phyloP scores from a whole-genome alignment of 2,113 vertebrate genomes.

The Gasterosteus aculeatus region DNA sequence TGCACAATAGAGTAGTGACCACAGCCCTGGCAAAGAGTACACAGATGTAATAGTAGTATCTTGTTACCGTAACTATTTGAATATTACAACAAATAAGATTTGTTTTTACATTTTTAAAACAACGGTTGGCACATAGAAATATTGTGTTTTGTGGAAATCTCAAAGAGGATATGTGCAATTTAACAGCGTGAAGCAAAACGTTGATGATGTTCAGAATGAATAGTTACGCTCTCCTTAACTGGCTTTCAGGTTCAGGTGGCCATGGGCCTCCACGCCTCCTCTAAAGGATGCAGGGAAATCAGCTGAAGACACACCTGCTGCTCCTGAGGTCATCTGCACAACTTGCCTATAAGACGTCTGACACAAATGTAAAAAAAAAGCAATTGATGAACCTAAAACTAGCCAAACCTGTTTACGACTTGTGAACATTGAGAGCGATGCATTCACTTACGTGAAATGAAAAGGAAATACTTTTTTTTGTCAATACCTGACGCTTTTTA shows the following conservation, averaged over 20 bases:
- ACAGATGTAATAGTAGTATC: neutral
- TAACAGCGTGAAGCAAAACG: neutral
- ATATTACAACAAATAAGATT: neutral
- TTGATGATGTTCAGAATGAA: neutral
- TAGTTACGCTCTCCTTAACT: slow-evolving; percentile 22
- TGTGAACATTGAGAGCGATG: neutral
- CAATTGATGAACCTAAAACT: neutral
- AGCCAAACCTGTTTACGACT: neutral
- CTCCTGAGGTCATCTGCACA: slow-evolving; percentile 44
- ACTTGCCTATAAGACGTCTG: slow-evolving; percentile 30
- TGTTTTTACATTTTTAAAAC: neutral
- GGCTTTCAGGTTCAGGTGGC: slow-evolving; percentile 33
- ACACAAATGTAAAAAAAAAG: neutral
- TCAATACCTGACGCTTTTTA: neutral
- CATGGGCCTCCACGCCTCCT: slow-evolving; percentile 1
- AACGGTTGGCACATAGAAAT: neutral
- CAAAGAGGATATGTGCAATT: neutral
- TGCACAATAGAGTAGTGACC: neutral
- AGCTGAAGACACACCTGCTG: slow-evolving; percentile 1
- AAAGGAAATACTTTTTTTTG: neutral
- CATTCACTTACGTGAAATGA: slow-evolving; percentile 11
- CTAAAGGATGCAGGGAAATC: slow-evolving; percentile 34
- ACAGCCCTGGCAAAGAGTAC: neutral
- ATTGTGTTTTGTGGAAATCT: neutral
- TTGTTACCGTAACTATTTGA: neutral